Conservation (phyloP, 2,113 vertebrate species). For the Urocolius indicus region DNA sequence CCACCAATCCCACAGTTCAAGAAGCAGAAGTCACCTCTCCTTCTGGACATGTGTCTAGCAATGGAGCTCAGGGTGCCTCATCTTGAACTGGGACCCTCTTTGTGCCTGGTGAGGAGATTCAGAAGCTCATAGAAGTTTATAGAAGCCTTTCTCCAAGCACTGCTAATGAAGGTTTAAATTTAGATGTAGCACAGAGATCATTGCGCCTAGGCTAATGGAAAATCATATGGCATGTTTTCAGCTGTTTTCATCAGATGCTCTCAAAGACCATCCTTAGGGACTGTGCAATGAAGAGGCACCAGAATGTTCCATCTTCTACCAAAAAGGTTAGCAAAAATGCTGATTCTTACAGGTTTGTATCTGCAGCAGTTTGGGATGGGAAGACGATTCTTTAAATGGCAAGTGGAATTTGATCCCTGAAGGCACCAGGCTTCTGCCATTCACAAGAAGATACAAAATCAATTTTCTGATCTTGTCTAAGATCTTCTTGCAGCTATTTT, state of each 20-base stretch:
- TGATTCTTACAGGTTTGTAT: accelerated
- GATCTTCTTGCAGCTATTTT: background rate
- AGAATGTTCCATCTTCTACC: background rate
- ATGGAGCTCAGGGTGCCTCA: background rate
- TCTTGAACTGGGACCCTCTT: background rate
- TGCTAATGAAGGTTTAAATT: background rate
- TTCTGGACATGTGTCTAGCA: background rate
- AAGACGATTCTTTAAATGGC: background rate
- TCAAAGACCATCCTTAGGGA: background rate
- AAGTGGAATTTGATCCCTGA: background rate
- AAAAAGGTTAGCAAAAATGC: background rate
- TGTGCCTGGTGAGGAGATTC: background rate
- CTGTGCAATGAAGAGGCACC: background rate
- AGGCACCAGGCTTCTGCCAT: background rate
- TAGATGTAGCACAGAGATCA: background rate
- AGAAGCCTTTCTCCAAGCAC: background rate
- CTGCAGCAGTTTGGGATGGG: background rate
- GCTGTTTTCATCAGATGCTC: background rate
- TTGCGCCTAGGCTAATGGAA: background rate
- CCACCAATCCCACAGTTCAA: background rate
- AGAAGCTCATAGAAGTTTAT: background rate
- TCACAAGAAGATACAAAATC: background rate
- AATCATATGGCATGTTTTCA: background rate
- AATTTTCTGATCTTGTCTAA: background rate
- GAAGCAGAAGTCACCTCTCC: background rate